These are phyloP conservation scores for Drosophila vallismaia DNA, from an alignment of 2,888 invertebrate species.

Conservation along the genomic window DNA sequence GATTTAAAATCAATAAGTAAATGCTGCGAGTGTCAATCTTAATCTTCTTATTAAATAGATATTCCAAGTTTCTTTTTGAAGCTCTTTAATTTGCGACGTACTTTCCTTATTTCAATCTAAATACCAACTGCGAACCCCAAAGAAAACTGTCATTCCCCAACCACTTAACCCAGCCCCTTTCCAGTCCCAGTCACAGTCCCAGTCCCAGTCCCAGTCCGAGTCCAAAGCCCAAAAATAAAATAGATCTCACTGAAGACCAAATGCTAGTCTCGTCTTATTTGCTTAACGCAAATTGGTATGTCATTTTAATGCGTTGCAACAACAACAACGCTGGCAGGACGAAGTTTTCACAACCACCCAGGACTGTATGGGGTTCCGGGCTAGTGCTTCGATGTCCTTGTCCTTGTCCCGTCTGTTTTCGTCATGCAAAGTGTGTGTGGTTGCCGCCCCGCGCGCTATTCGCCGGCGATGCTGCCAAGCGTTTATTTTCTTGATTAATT, in stretches of 20 bases:
- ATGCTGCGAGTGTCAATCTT: not conserved
- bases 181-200: not conserved
- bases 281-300: slow-evolving; percentile 78
- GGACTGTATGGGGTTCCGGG: slow-evolving; percentile 37
- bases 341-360: slow-evolving; percentile 42
- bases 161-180: slow-evolving; percentile 7
- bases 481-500: slow-evolving; percentile 79
- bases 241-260: slow-evolving; percentile 13
- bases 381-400: slow-evolving; percentile 31
- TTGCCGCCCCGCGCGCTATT: slow-evolving; percentile 26
- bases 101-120: not conserved
- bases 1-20: too few relatives aligned
- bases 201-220: not conserved
- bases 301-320: slow-evolving; percentile 78
- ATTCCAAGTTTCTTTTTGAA: not conserved
- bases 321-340: slow-evolving; percentile 44
- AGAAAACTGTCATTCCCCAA: slow-evolving; percentile 14
- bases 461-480: slow-evolving; percentile 69
- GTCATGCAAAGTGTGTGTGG: slow-evolving; percentile 68
- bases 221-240: slow-evolving; percentile 1
- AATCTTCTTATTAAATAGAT: too few relatives aligned
- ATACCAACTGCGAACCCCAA: slow-evolving; percentile 15
- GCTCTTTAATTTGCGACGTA: not conserved
- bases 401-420: slow-evolving; percentile 45
- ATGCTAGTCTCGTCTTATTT: slow-evolving; percentile 72